Base-by-base conservation (phyloP, 2,888 invertebrate genomes). In the Orthosia gracilis region DNA sequence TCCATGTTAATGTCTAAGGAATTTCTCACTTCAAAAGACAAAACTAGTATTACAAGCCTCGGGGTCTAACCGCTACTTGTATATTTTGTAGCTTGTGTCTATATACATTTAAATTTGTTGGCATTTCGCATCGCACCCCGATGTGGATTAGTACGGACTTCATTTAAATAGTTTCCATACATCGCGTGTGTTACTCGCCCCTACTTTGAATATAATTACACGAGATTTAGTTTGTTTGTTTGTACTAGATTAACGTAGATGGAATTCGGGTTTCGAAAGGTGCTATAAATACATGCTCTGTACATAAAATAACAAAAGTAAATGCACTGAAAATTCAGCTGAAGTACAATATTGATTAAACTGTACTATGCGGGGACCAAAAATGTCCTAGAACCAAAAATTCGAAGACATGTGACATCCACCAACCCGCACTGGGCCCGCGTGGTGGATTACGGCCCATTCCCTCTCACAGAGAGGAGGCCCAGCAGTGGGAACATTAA, bases 81-180 rank as follows among this genome's bases (percentile, higher is more conserved):
- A 62, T 66, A 70, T 59, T 83, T 78, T 54, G 57, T 58, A 52
- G 31, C 49, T 59, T 40, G 52, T 31, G 55, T 55, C 23, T 18
- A 12, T 17, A 59, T 21, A 59, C 21, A 83, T 77, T 77, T 58
- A 62, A 31, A 50, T 78, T 69, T 57, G 73, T 49, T 83, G 64
- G 66, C 59, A 69, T 74, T 69, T 66, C 73, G 73, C 80, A 72
- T 74, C 73, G 75, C 66, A 64, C 78, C 69, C 79, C 65, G 72
- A 67, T 76, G 59, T 77, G 83, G 83, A 87, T 89, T 84, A 85
- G 80, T 81, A 72, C 73, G 76, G 82, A 78, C 78, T 87, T 87
- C 79, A 90, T 90, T 90, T 86, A 84, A 87, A 89, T 89, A 87
- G 87, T 87, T 86, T 81, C 61, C 31, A 59, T 67, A 67, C n/a